A percentile compares a stretch with the other conserved stretches of the same genome.
Conservation (phyloP, 2,797 vertebrate species). For the Rhodeus uyekii region DNA sequence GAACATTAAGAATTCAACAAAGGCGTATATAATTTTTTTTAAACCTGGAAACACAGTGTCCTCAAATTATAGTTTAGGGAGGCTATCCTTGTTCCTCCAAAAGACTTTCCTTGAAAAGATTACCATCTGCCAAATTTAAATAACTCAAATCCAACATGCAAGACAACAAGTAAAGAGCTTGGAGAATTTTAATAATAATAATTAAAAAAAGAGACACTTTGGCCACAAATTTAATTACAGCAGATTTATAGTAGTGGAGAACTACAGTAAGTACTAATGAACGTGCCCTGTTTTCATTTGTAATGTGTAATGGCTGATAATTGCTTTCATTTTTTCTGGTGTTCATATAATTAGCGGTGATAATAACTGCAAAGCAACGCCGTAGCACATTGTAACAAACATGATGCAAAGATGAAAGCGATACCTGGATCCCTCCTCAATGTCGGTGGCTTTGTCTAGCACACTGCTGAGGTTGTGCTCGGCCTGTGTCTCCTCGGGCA, state of each 20-base stretch:
- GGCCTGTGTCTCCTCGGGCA: constrained; percentile 93
- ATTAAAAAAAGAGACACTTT: neutral
- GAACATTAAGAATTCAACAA: neutral
- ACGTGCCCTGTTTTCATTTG: neutral
- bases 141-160: neutral
- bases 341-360: neutral
- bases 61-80: neutral
- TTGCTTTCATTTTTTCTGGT: neutral
- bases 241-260: neutral
- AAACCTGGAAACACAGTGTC: neutral
- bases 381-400: neutral
- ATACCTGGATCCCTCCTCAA: constrained; percentile 86
- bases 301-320: neutral
- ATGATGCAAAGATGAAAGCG: neutral
- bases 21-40: no score
- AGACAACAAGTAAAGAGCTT: neutral
- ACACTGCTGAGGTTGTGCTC: constrained; percentile 97
- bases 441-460: constrained; percentile 86
- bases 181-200: neutral
- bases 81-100: neutral
- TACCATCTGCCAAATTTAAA: neutral
- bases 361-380: neutral
- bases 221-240: neutral
- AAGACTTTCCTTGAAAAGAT: neutral
- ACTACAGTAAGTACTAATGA: neutral